Evolutionary conservation across 2,113 vertebrate species (phyloP).

Genomic region (Hippocampus mohnikei): DNA sequence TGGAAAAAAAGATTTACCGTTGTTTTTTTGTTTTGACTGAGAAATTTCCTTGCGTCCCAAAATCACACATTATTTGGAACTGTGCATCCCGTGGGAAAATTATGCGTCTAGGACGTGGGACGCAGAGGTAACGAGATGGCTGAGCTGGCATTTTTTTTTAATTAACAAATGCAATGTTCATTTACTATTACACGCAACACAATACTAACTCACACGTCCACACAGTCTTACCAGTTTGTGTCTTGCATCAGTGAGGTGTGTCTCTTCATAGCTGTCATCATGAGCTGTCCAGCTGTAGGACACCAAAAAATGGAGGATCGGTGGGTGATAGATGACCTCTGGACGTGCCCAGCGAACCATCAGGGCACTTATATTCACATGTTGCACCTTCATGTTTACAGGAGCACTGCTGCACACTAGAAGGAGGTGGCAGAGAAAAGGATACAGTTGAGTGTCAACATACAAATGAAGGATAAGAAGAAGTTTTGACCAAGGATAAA

Average conservation of each 20-base stretch:
- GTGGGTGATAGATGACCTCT: conserved; percentile 87
- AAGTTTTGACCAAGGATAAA: background rate
- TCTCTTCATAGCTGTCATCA: conserved; percentile 92
- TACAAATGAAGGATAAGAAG: background rate
- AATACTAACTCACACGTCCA: background rate
- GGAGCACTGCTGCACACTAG: conserved; percentile 93
- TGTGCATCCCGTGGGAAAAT: no score
- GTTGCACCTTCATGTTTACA: conserved; percentile 94
- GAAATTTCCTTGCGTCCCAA: no score
- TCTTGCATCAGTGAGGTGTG: conserved; percentile 87
- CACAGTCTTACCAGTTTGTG: conserved; percentile 85
- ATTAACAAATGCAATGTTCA: no score
- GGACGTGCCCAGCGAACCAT: conserved; percentile 91
- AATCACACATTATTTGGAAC: no score
- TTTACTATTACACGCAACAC: background rate
- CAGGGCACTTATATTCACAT: conserved; percentile 84
- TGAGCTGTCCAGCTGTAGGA: conserved; percentile 98
- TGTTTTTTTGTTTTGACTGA: no score
- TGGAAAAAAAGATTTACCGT: no score
- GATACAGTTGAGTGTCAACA: background rate
- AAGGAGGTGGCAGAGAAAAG: background rate
- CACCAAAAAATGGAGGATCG: conserved; percentile 92
- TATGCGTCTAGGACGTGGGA: no score
- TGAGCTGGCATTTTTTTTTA: no score
- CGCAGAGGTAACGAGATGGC: no score